A percentile compares a stretch with the other conserved stretches of the same genome.
These are phyloP conservation scores for Metalampra italica DNA, from an alignment of 2,888 invertebrate genomes.

Conservation along the genomic window DNA sequence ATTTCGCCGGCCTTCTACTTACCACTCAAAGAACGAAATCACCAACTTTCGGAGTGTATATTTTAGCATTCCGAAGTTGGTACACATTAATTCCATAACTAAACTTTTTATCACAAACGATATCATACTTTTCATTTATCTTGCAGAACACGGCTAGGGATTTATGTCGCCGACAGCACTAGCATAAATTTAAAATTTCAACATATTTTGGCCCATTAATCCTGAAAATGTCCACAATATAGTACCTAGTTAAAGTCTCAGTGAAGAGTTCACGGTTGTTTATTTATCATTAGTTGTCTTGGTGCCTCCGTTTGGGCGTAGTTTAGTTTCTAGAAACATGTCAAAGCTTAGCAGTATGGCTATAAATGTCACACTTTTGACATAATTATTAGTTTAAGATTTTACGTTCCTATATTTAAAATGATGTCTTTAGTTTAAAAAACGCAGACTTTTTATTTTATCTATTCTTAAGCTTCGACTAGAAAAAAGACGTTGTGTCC, in stretches of 20 bases:
- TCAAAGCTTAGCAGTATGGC: neutral
- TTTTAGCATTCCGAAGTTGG: too few species aligned
- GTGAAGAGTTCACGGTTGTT: constrained; percentile 17
- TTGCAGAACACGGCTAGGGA: too few species aligned
- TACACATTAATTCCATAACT: too few species aligned
- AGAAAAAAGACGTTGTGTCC: too few species aligned
- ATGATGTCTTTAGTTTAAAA: constrained; percentile 36
- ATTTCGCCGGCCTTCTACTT: too few species aligned
- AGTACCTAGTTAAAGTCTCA: constrained; percentile 8
- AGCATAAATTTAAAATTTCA: too few species aligned
- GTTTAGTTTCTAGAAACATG: neutral
- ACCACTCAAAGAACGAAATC: too few species aligned
- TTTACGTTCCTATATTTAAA: constrained; percentile 63
- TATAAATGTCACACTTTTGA: constrained; percentile 2
- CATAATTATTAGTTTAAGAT: constrained; percentile 27
- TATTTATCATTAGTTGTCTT: constrained; percentile 7
- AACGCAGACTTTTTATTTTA: neutral
- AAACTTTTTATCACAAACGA: too few species aligned
- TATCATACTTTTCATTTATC: too few species aligned
- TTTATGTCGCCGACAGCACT: too few species aligned
- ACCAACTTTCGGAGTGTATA: too few species aligned
- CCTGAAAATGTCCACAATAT: neutral
- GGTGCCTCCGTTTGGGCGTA: constrained; percentile 10
- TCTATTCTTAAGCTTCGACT: neutral
- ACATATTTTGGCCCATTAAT: too few species aligned